phyloP scores from a whole-genome alignment of 2,797 vertebrate genomes.

The Iguana delicatissima region DNA sequence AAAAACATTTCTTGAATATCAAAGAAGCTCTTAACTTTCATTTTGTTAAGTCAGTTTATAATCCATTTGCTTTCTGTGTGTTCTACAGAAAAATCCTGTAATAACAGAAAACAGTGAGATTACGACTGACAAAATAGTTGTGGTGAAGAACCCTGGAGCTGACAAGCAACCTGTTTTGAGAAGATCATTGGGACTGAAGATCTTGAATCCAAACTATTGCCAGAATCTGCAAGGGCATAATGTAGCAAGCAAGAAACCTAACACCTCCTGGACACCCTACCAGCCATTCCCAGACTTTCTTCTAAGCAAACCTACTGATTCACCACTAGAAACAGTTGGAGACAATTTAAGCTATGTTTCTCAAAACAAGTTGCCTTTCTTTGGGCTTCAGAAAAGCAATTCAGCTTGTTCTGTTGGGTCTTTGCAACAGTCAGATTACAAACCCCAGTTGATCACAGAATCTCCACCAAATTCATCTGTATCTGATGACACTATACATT shows the following conservation, averaged over 20 bases:
- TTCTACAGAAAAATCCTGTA: constrained; percentile 60
- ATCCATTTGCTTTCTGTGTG: background rate
- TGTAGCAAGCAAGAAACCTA: background rate
- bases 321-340: background rate
- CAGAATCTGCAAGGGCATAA: background rate
- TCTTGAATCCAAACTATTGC: constrained; percentile 36
- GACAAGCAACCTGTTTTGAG: background rate
- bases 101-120: constrained; percentile 68
- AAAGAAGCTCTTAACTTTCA: background rate
- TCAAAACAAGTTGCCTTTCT: constrained; percentile 55
- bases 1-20: no score
- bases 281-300: background rate
- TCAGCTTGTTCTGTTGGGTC: background rate
- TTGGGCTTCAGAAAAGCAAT: constrained; percentile 42
- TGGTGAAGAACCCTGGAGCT: constrained; percentile 54
- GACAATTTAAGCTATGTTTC: constrained; percentile 69
- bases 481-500: constrained; percentile 6
- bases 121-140: constrained; percentile 67
- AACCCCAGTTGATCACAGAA: constrained; percentile 40
- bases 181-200: constrained; percentile 72
- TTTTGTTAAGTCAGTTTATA: background rate
- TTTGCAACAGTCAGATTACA: constrained; percentile 40
- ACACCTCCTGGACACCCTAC: background rate
- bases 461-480: background rate
- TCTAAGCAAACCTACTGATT: background rate